Conservation (phyloP, 2,113 vertebrate genomes). For the Climacteris rufus region DNA sequence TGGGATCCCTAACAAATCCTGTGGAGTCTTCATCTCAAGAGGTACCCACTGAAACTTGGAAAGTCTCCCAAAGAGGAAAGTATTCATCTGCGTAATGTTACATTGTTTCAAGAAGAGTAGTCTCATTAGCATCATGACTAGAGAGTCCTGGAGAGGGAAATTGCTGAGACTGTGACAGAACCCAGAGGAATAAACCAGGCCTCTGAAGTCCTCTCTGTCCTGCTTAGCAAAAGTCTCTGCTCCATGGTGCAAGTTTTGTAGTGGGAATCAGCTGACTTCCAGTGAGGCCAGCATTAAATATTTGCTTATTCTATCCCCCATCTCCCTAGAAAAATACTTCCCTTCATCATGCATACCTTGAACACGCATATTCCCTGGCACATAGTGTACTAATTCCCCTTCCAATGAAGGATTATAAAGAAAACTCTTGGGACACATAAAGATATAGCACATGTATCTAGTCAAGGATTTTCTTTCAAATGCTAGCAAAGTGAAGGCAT, state of each 20-base stretch:
- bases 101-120: background rate
- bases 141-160: background rate
- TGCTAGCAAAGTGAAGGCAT: background rate
- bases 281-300: background rate
- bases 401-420: background rate
- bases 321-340: background rate
- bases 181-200: background rate
- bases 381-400: background rate
- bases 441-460: background rate
- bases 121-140: background rate
- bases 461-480: background rate
- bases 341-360: rapidly evolving
- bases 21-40: background rate
- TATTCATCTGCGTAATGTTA: background rate
- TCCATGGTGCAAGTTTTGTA: background rate
- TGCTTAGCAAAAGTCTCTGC: background rate
- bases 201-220: background rate
- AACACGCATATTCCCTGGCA: background rate
- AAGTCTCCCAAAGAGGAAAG: background rate
- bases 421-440: background rate
- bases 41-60: background rate
- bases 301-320: background rate
- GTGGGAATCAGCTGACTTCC: background rate
- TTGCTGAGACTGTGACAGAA: background rate
- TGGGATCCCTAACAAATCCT: background rate